Percentiles rank a stretch among this genome's conserved stretches.
Evolutionary conservation across 2,797 vertebrate genomes (phyloP).

Genomic region (Anisognathus igniventris): DNA sequence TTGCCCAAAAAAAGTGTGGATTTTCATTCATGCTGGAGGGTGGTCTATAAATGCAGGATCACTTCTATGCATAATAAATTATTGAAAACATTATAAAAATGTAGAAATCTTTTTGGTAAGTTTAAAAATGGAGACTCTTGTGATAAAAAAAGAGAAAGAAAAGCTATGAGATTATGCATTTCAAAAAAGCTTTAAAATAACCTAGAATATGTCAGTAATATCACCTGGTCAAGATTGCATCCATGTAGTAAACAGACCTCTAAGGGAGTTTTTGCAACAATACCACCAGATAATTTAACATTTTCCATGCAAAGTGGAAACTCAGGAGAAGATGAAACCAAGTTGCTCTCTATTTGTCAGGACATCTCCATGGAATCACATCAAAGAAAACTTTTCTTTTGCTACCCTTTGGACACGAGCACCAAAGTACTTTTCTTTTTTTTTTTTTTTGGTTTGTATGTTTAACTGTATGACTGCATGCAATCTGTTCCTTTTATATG

Average conservation of each 20-base stretch:
- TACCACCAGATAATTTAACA: not conserved
- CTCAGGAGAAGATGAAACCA: not conserved
- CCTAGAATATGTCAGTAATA: not conserved
- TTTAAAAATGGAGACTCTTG: not conserved
- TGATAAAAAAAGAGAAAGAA: not conserved
- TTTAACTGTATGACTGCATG: not conserved
- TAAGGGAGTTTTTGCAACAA: not conserved
- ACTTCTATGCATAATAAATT: not conserved
- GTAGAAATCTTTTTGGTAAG: not conserved
- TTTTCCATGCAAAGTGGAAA: not conserved
- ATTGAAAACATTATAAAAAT: not conserved
- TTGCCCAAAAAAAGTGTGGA: constrained; percentile 11
- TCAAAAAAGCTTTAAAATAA: not conserved
- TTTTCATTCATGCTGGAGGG: not conserved
- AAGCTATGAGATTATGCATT: not conserved
- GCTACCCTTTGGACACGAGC: not conserved
- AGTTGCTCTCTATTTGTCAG: not conserved
- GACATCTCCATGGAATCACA: not conserved
- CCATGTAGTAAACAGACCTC: not conserved
- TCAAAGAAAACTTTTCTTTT: not conserved
- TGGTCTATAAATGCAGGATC: constrained; percentile 10
- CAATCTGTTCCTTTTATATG: not conserved
- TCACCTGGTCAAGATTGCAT: rapidly evolving
- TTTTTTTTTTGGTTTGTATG: not conserved
- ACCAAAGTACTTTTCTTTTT: not conserved